Evolutionary conservation across 2,797 vertebrate genomes (phyloP).

Genomic region (Macroramphosus scolopax): DNA sequence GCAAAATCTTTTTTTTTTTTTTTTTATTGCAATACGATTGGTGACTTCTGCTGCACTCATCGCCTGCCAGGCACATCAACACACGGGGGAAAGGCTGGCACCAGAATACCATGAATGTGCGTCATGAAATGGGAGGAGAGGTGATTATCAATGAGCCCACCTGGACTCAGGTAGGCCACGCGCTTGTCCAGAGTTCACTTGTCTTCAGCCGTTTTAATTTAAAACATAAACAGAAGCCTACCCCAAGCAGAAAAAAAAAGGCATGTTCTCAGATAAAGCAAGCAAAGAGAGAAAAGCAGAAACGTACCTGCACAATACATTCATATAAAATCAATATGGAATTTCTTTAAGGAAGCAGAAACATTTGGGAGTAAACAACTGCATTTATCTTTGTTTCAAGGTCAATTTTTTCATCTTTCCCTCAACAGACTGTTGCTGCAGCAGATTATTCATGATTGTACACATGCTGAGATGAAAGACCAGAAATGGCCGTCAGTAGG

Average conservation of each 20-base stretch:
- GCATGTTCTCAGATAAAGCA: constrained; percentile 55
- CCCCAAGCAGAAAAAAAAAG: constrained; percentile 53
- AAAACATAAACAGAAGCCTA: constrained; percentile 78
- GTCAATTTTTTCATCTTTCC: constrained; percentile 36
- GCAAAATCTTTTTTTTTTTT: constrained; percentile 73
- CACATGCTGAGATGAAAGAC: constrained; percentile 4
- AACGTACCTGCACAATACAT: constrained; percentile 64
- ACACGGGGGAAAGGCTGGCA: constrained; percentile 62
- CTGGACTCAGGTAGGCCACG: constrained; percentile 50
- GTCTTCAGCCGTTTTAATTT: constrained; percentile 78
- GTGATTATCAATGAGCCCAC: constrained; percentile 51
- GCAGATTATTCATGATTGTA: not conserved
- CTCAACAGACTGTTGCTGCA: constrained; percentile 17
- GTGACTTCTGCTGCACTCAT: constrained; percentile 59
- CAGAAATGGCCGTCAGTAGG: not conserved
- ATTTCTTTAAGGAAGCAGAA: constrained; percentile 51
- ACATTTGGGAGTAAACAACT: constrained; percentile 30
- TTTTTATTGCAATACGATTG: constrained; percentile 77
- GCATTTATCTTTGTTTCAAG: constrained; percentile 29
- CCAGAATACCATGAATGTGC: constrained; percentile 52
- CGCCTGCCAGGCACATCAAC: constrained; percentile 67
- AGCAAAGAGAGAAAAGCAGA: constrained; percentile 66
- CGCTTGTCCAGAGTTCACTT: constrained; percentile 68
- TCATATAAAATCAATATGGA: constrained; percentile 51
- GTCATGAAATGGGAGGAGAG: constrained; percentile 40